These are phyloP conservation scores for Pristionchus entomophagus DNA, from an alignment of 2,888 invertebrate species.

Conservation along the genomic window DNA sequence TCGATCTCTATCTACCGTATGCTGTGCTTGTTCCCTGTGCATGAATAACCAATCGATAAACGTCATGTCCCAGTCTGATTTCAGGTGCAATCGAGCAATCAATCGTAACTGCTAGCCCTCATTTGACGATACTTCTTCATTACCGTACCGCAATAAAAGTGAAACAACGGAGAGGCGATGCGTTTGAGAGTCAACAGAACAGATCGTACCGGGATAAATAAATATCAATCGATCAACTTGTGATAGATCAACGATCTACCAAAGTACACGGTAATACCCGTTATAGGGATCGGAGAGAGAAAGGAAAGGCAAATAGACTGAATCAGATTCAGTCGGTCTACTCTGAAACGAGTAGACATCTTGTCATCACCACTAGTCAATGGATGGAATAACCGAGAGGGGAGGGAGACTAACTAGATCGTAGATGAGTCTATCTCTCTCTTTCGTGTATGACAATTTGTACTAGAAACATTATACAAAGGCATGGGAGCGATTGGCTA, in stretches of 20 bases:
- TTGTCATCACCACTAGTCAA: not conserved
- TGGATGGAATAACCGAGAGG: not conserved
- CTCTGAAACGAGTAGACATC: not conserved
- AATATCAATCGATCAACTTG: not conserved
- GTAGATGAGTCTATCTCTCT: not conserved
- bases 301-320: not conserved
- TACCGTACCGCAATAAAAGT: conserved; percentile 33
- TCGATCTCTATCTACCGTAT: not conserved
- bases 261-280: conserved; percentile 9
- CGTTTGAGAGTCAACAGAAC: conserved; percentile 23
- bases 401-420: not conserved
- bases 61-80: not conserved
- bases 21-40: not conserved
- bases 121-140: conserved; percentile 17
- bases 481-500: not conserved
- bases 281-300: not conserved
- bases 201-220: conserved; percentile 12
- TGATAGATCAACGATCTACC: conserved; percentile 4
- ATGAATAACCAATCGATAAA: not conserved
- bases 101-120: not conserved
- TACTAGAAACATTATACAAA: not conserved
- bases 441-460: not conserved
- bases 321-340: not conserved
- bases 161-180: conserved; percentile 15
- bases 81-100: conserved; percentile 24